Percentiles rank a stretch among this genome's conserved stretches.
Conservation (phyloP, 2,888 invertebrate species). For the Lissonota sp. region DNA sequence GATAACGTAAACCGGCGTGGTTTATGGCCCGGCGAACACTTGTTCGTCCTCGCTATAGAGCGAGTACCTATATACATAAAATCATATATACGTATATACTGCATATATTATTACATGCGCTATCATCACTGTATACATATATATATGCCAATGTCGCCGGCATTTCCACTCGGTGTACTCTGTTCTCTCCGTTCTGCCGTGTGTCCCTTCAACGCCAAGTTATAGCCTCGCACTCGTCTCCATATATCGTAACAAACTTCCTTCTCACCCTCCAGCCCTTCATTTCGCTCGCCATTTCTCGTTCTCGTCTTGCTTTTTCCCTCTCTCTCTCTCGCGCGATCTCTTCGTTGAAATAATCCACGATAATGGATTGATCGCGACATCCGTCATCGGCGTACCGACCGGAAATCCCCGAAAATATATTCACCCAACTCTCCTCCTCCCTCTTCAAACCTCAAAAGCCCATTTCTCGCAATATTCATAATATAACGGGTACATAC, state of each 20-base stretch:
- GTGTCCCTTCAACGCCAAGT: conserved; percentile 50
- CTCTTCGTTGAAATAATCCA: conserved; percentile 54
- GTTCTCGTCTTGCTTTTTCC: not conserved
- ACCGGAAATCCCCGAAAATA: conserved; percentile 57
- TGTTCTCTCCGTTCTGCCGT: conserved; percentile 12
- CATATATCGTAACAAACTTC: conserved; percentile 17
- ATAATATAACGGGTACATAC: conserved; percentile 35
- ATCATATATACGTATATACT: conserved; percentile 11
- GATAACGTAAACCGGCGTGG: conserved; percentile 81
- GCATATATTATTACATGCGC: not conserved
- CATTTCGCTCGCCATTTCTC: conserved; percentile 3
- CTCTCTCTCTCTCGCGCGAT: not conserved
- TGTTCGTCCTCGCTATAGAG: conserved; percentile 61
- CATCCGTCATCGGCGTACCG: conserved; percentile 66
- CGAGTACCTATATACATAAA: conserved; percentile 18
- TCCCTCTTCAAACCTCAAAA: not conserved
- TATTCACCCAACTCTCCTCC: conserved; percentile 40
- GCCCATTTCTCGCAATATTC: conserved; percentile 22
- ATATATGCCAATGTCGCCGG: conserved; percentile 25
- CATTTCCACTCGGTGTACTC: conserved; percentile 26
- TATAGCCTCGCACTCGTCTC: conserved; percentile 35
- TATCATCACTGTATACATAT: conserved; percentile 33
- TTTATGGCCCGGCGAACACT: conserved; percentile 78
- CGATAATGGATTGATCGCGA: conserved; percentile 69
- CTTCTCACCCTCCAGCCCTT: not conserved